Evolutionary conservation across 2,113 vertebrate species (phyloP), one percentile per base, ranked within the genome.

Genomic region (Smithornis capensis): DNA sequence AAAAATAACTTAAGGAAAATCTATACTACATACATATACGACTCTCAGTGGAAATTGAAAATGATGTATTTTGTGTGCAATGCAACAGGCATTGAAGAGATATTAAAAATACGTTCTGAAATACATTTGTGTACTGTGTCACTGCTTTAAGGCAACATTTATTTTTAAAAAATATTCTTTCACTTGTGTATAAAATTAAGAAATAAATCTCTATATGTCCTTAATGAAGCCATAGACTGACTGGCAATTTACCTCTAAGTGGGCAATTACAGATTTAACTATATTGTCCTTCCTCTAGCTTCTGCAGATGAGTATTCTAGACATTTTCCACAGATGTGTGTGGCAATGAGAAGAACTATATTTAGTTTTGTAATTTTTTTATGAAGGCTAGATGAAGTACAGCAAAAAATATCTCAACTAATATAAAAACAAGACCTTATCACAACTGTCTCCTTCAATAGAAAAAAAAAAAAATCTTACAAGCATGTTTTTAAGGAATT

Each of bases 131-230:
- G 84, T 52, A 89, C 78, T 44, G 35, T 75, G 86, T 73, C 29
- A 74, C 53, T 49, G 81, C 83, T 96, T 75, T 90, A 75, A 96
- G 92, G 68, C 75, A 97, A 82, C 35, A 75, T 5, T 89, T 90
- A 94, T 57, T 94, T 95, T 70, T 31, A 12, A n/a, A 95, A 96
- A 80, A 91, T 75, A 87, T 74, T 87, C 18, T 90, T 91, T 91
- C 67, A 89, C 69, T 96, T 83, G 29, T 89, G 57, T 37, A 89
- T 71, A 83, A 93, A 97, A 97, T 95, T 84, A 97, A 92, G 83
- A 94, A 96, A 87, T 47, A 89, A 96, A 94, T 94, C 52, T 76
- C 77, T 5, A 1, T 83, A 71, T 42, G n/a, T 22, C 38, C 19
- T 49, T 80, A 84, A 85, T 90, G 83, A 94, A 94, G 92, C 52